These are phyloP conservation scores for Emys orbicularis DNA, from an alignment of 2,797 vertebrate species.

Conservation along the genomic window DNA sequence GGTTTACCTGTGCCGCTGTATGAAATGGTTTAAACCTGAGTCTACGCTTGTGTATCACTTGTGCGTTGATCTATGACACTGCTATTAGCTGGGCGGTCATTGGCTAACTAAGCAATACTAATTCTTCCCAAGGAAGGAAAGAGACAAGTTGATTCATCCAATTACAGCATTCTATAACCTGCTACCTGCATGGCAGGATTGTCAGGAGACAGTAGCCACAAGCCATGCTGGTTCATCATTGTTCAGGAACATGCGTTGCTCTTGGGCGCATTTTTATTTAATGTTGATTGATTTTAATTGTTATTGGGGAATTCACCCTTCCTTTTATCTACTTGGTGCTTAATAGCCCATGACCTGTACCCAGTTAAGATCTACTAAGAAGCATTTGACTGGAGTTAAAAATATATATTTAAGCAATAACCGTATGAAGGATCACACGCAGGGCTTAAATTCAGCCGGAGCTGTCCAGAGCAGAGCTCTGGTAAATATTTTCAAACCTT, in stretches of 20 bases:
- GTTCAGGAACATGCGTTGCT: not conserved
- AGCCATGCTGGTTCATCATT: not conserved
- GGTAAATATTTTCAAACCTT: too few species aligned
- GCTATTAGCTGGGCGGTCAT: not conserved
- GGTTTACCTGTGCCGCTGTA: not conserved
- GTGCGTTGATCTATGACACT: not conserved
- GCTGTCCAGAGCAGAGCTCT: too few species aligned
- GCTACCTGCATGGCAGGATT: not conserved
- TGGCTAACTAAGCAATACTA: not conserved
- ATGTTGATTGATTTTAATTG: not conserved
- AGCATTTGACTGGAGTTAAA: not conserved
- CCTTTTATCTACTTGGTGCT: not conserved
- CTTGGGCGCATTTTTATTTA: not conserved
- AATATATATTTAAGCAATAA: not conserved
- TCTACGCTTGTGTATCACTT: not conserved
- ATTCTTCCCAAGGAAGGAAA: not conserved
- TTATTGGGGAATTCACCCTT: not conserved
- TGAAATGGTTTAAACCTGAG: not conserved
- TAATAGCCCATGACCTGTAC: not conserved
- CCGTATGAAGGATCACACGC: not conserved
- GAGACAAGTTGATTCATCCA: not conserved
- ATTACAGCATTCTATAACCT: not conserved
- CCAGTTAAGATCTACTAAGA: not conserved
- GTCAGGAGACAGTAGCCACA: not conserved
- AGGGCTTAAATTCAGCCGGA: not conserved